These are phyloP conservation scores for Stylophora pistillata DNA, from an alignment of 64 coral and sea anemone genomes.

Conservation along the genomic window DNA sequence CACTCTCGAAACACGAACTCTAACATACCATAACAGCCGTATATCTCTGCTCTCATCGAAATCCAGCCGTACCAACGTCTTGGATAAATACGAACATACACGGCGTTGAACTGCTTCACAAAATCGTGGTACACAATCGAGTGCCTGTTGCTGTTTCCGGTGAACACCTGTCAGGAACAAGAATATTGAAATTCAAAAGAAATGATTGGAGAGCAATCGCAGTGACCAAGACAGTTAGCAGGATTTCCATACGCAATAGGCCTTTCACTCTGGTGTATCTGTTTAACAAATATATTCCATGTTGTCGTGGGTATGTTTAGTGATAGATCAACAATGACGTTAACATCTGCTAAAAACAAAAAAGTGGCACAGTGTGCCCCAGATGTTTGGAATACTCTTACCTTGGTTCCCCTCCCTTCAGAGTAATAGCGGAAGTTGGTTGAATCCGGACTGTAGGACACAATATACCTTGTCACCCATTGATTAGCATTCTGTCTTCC, in stretches of 20 bases:
- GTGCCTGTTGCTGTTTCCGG: conserved; percentile 52
- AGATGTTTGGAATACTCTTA: neutral
- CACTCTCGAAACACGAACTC: neutral
- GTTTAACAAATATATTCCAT: too few relatives aligned
- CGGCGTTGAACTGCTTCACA: conserved; percentile 20
- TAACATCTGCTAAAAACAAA: too few relatives aligned
- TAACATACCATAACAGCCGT: conserved; percentile 55
- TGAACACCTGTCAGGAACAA: conserved; percentile 15
- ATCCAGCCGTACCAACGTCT: conserved; percentile 40
- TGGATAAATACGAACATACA: conserved; percentile 35
- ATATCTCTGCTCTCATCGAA: conserved; percentile 45
- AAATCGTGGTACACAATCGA: conserved; percentile 41
- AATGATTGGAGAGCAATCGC: too few relatives aligned
- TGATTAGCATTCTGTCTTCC: conserved; percentile 50
- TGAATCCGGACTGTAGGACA: conserved; percentile 22
- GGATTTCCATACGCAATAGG: too few relatives aligned
- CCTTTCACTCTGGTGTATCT: too few relatives aligned
- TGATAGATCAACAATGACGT: too few relatives aligned
- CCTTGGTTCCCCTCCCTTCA: conserved; percentile 22
- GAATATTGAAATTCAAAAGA: neutral
- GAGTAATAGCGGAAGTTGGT: conserved; percentile 32
- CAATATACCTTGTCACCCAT: conserved; percentile 46
- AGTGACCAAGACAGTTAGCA: too few relatives aligned
- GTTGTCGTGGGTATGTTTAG: too few relatives aligned
- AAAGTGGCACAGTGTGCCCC: too few relatives aligned